A percentile compares a stretch with the other conserved stretches of the same genome.
These are phyloP conservation scores for Diadromus collaris DNA, from an alignment of 2,888 invertebrate genomes.

Conservation along the genomic window DNA sequence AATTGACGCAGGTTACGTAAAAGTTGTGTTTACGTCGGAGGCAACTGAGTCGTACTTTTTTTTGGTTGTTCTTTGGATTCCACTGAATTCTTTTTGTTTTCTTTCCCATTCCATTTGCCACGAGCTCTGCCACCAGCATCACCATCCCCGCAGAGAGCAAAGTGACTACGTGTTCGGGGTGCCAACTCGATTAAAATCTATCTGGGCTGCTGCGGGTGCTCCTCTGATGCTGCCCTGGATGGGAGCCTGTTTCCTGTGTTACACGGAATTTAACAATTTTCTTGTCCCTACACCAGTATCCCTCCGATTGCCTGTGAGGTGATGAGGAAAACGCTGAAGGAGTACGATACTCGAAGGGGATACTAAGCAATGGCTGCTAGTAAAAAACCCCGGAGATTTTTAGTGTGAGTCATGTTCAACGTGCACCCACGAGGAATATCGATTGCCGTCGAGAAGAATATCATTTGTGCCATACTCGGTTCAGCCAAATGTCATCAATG, in stretches of 20 bases:
- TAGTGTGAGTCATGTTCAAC: constrained; percentile 39
- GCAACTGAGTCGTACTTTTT: constrained; percentile 10
- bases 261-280: constrained; percentile 75
- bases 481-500: background rate
- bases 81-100: constrained; percentile 25
- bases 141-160: constrained; percentile 65
- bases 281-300: constrained; percentile 51
- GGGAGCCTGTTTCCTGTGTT: constrained; percentile 59
- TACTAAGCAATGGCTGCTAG: constrained; percentile 29
- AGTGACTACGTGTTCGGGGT: constrained; percentile 77
- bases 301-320: background rate
- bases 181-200: constrained; percentile 78
- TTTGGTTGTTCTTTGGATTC: constrained; percentile 24
- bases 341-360: constrained; percentile 26
- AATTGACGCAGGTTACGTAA: background rate
- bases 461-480: constrained; percentile 10
- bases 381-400: constrained; percentile 29
- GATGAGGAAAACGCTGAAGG: constrained; percentile 9
- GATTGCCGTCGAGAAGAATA: constrained; percentile 30
- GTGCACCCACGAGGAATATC: constrained; percentile 37
- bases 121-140: constrained; percentile 35
- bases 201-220: constrained; percentile 59
- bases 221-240: constrained; percentile 14
- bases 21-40: too few relatives aligned
- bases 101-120: background rate